Base-by-base conservation (phyloP, 2,113 vertebrate species). In the Menura novaehollandiae region DNA sequence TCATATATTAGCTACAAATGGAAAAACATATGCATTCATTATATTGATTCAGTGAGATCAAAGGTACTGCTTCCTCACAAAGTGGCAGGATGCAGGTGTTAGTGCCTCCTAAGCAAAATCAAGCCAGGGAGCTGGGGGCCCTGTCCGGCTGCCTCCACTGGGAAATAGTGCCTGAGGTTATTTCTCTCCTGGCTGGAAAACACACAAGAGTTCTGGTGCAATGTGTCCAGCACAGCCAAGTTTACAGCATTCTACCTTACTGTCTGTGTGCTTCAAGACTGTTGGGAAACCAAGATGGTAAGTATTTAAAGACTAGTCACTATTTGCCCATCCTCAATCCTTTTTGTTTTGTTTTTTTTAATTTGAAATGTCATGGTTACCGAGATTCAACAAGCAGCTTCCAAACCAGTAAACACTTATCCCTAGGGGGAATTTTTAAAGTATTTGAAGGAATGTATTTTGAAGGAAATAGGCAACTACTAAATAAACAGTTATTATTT, bases 1-100 rank as follows among this genome's bases (percentile, higher is more conserved):
- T 99, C 98, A 96, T 99, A 99, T 98, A 99, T 99, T 35, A 99
- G 98, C 99, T 99, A 97, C 17, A 97, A 97, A 97, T 37, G 78
- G 87, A 68, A 90, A 88, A 87, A 92, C 11, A 68, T 21, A 74
- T 32, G 13, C 56, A 67, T 71, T 86, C 66, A 44, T 73, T 83
- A 67, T 7, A 62, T 67, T 37, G 56, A 77, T 58, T 73, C 39
- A 85, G 11, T 37, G 44, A 93, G 63, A 88, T 43, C 30, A 77
- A 88, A 72, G 52, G 77, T 26, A 44, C 6, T 41, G n/a, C 24
- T 77, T 84, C 24, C 16, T 9, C 15, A 5, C 39, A 21, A 77
- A 89, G 60, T 1, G 13, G 15, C 9, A 46, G 84, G 33, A 74
- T 21, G 27, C 0, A 1, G 56, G 7, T 24, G 17, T 51, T 67